Base-by-base conservation (phyloP, 2,888 invertebrate genomes). In the Amphipoea lucens region DNA sequence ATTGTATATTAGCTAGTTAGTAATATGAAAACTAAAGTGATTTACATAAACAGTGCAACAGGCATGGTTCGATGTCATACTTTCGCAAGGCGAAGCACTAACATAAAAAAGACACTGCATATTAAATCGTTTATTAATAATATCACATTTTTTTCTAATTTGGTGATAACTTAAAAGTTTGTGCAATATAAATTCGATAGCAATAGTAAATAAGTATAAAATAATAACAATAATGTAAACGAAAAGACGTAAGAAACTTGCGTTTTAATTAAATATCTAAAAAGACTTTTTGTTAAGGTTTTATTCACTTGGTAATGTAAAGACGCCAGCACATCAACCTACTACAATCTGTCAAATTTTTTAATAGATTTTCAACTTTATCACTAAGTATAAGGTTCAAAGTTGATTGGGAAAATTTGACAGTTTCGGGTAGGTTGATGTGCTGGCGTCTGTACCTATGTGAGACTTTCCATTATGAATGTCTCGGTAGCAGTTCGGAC, bases 111-210 rank as follows among this genome's bases (percentile, higher is more conserved):
- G 5, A 29, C 42, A 54, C 29, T 23, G 51, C 29, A 9, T 14
- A 14, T 48, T 20, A 36, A 77, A 23, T 36, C 45, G 3, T 4
- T 23, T 20, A 45, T 51, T 17, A 65, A n/a, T 48, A 48, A 48
- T 17, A 48, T 20, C 2, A n/a, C n/a, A 23, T 29, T 23, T 45
- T 54, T n/a, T 5, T 6, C 1, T 4, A 5, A 42, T 20, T 40
- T 42, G 2, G 45, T 69, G 14, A 42, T 51, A 4, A 36, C 2
- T 23, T 6, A 54, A 51, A 45, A 69, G 17, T 73, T 76, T 83
- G 48, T 84, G 87, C 85, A 87, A 85, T 87, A 76, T 85, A 85
- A 76, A 87, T 85, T 84, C 63, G 72, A 77, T 76, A 57, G 51
- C 0, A 42, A 17, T 87, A 86, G 76, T 57, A 42, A 71, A 62